Base-by-base conservation (phyloP, 2,113 vertebrate species). In the Sitta europaea region DNA sequence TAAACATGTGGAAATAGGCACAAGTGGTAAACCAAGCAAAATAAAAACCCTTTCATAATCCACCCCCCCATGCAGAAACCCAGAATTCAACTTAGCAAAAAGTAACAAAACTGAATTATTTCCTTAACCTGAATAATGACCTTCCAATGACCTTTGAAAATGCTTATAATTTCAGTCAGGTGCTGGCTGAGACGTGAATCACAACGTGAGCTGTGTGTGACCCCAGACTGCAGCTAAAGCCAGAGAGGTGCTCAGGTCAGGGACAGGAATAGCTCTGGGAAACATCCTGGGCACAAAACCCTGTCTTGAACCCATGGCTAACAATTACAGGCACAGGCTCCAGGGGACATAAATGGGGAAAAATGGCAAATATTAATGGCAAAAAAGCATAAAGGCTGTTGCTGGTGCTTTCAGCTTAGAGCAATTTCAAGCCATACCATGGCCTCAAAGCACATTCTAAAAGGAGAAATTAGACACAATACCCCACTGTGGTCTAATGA, bases 31-130 rank as follows among this genome's bases (percentile, higher is more conserved):
- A 74, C 3, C 5, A 54, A 74, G 18, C 0, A 14, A 38, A 54
- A 58, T 48, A n/a, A 38, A 43, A 54, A 5, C 10, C 12, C 3
- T 2, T 14, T 33, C 15, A 35, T 27, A 53, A 35, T n/a, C 6
- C 15, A n/a, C n/a, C 40, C 40, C 5, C 3, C 2, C 0, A 1
- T 28, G 21, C 9, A 33, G 29, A 51, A 23, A 40, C 6, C 31
- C 4, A 80, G 23, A 84, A 68, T 7, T 5, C 50, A 84, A 18
- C 6, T 62, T 42, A 13, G n/a, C 50, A 54, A 83, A 40, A 36
- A 57, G 67, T 28, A 68, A 36, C 17, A n/a, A 62, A 31, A 24
- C 23, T 66, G 80, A 90, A 81, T 89, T 36, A 73, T 92, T 84
- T 84, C 68, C 47, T 71, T 84, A 57, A 86, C 63, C 77, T 84